phyloP scores from a whole-genome alignment of 2,113 vertebrate species.

The Siniperca knerii region DNA sequence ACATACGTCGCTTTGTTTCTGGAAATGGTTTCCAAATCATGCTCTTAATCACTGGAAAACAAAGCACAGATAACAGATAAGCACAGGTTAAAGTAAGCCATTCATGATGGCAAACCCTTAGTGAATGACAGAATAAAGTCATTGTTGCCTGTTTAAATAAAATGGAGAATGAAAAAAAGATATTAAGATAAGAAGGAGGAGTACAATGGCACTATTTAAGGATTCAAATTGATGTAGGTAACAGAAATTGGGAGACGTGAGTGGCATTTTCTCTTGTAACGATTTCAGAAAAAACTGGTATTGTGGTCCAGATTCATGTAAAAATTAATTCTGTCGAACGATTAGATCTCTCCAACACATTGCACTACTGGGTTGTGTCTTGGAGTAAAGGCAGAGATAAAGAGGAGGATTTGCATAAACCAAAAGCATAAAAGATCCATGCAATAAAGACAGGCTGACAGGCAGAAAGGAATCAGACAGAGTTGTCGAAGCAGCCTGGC shows the following conservation, averaged over 20 bases:
- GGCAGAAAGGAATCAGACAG: neutral
- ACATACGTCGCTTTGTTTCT: slow-evolving; percentile 10
- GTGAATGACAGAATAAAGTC: neutral
- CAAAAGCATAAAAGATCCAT: slow-evolving; percentile 40
- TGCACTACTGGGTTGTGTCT: neutral
- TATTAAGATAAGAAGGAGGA: neutral
- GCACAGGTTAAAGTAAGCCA: neutral
- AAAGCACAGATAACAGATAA: neutral
- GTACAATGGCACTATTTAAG: neutral
- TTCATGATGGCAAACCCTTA: slow-evolving; percentile 24
- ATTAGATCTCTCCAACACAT: slow-evolving; percentile 17
- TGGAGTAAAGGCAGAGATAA: slow-evolving; percentile 25
- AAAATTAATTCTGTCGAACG: neutral
- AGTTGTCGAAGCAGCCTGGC: neutral
- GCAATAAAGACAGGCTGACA: slow-evolving; percentile 14
- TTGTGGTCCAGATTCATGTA: slow-evolving; percentile 7
- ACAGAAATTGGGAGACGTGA: neutral
- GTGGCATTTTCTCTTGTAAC: neutral
- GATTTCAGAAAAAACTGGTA: neutral
- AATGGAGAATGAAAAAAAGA: neutral
- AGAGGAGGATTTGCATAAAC: slow-evolving; percentile 51
- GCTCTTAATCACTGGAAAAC: slow-evolving; percentile 37
- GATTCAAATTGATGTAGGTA: neutral
- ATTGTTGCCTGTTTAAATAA: neutral
- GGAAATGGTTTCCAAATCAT: slow-evolving; percentile 24